A percentile compares a stretch with the other conserved stretches of the same genome.
Evolutionary conservation across 2,888 invertebrate genomes (phyloP).

Genomic region (Coelinius sp.): DNA sequence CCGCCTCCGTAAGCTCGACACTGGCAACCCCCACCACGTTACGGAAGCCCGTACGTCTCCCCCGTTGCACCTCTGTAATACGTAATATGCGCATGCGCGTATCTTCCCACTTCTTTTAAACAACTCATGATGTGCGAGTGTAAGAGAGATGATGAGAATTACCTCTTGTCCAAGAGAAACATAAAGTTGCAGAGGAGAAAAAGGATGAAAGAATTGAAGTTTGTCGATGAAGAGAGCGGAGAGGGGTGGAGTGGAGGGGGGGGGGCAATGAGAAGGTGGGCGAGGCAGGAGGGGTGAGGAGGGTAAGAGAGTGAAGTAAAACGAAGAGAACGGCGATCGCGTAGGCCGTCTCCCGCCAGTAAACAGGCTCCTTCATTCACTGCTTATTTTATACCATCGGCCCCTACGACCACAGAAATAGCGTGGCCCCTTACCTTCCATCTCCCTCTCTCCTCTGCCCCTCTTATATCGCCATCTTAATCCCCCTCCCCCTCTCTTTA

Average conservation of each 20-base stretch:
- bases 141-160: constrained; percentile 31
- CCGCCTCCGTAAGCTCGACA: constrained; percentile 51
- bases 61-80: constrained; percentile 33
- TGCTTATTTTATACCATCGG: constrained; percentile 68
- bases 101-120: background rate
- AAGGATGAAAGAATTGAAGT: constrained; percentile 44
- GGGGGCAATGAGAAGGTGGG: constrained; percentile 2
- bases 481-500: constrained; percentile 28
- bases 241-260: background rate
- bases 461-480: constrained; percentile 20
- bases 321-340: constrained; percentile 56
- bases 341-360: constrained; percentile 66
- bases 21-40: constrained; percentile 45
- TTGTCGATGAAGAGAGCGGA: too few relatives aligned
- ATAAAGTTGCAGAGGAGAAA: constrained; percentile 53
- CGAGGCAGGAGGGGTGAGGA: constrained; percentile 33
- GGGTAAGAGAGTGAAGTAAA: constrained; percentile 32
- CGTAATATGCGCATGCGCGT: constrained; percentile 22
- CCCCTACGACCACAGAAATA: constrained; percentile 69
- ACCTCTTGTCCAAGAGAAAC: constrained; percentile 47
- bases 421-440: constrained; percentile 59
- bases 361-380: constrained; percentile 70
- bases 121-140: background rate
- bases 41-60: constrained; percentile 30
- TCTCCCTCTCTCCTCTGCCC: constrained; percentile 30